These are phyloP conservation scores for Sinotaia quadrata DNA, from an alignment of 2,888 invertebrate species.

Conservation along the genomic window DNA sequence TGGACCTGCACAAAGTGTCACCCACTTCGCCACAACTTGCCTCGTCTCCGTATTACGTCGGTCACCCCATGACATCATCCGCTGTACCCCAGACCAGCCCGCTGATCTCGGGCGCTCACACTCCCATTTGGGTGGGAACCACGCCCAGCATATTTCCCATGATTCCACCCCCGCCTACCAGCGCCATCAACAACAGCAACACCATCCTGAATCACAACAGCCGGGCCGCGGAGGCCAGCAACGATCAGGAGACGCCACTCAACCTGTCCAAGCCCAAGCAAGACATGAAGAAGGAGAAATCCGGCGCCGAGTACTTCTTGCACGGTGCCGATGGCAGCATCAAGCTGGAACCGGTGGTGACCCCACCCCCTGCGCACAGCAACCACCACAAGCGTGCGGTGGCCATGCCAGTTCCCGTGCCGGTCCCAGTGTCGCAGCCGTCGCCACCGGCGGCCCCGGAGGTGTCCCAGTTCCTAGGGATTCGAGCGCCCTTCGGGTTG, in stretches of 20 bases:
- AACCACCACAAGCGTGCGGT: conserved; percentile 48
- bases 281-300: conserved; percentile 37
- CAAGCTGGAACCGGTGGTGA: conserved; percentile 41
- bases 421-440: background rate
- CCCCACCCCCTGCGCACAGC: conserved; percentile 64
- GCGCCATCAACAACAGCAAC: conserved; percentile 28
- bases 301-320: conserved; percentile 10
- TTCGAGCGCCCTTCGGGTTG: conserved; percentile 56
- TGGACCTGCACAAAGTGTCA: conserved; percentile 46
- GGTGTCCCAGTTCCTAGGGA: conserved; percentile 41
- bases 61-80: conserved; percentile 42
- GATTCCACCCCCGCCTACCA: conserved; percentile 30
- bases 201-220: background rate
- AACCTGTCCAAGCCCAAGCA: conserved; percentile 89
- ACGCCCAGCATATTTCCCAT: conserved; percentile 4
- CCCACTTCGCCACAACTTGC: conserved; percentile 47
- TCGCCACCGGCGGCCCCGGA: conserved; percentile 33
- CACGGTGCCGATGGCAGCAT: conserved; percentile 21
- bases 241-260: conserved; percentile 81
- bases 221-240: conserved; percentile 26
- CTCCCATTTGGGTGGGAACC: conserved; percentile 29
- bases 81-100: conserved; percentile 44
- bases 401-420: background rate
- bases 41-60: conserved; percentile 49
- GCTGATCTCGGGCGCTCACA: conserved; percentile 20